Base-by-base conservation (phyloP, 2,113 vertebrate species). In the Pedionomus torquatus region DNA sequence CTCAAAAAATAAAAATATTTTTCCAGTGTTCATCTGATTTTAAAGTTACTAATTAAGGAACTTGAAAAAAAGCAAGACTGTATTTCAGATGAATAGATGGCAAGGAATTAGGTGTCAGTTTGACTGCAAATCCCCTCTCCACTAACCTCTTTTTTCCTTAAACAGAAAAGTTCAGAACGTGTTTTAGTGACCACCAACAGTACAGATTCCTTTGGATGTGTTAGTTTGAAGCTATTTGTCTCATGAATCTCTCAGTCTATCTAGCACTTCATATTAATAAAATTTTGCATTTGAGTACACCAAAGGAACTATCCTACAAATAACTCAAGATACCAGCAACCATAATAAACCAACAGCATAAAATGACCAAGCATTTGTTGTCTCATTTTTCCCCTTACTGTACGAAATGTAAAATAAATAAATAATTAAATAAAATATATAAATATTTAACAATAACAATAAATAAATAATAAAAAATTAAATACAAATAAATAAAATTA, bases 1-100 rank as follows among this genome's bases (percentile, higher is more conserved):
- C 13, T 17, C 28, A 41, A 26, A 82, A 41, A 7, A 0, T 0
- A 28, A 71, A 72, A 52, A 28, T 0, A 0, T 58, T 51, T 66
- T 76, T n/a, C 46, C 49, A 52, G 30, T 25, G n/a, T 57, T 94
- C 28, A 69, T 31, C 19, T 41, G 44, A 85, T 39, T 93, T 90
- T 90, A 8, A 66, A 72, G 9, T 60, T 71, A 68, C 15, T 58
- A 78, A 54, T 43, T 48, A 71, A 52, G 66, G 33, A 96, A 79
- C 6, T 31, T 76, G 49, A 82, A 37, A 21, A 58, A 93, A 88
- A 61, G 11, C 46, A 74, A 57, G 20, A 72, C 21, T 58, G 0
- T 58, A 41, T 25, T 80, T 65, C 39, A 85, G 75, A 30, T 18
- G 84, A 90, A 85, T 0, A 92, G 25, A 31, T 48, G 25, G 52